Percentiles rank a stretch among this genome's conserved stretches.
These are phyloP conservation scores for Mustela nigripes DNA, from an alignment of 2,113 vertebrate species.

Conservation along the genomic window DNA sequence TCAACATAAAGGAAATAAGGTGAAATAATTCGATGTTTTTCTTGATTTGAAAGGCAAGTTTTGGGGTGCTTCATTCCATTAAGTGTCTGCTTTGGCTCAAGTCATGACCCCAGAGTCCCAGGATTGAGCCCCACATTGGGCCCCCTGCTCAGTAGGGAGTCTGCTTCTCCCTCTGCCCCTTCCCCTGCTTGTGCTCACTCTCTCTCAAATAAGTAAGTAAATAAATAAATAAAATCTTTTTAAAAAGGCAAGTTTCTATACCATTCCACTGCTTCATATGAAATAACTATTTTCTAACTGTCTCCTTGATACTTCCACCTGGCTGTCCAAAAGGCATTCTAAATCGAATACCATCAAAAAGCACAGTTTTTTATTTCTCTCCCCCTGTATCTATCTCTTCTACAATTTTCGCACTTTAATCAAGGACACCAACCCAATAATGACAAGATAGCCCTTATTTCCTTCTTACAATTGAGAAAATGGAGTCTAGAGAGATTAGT, in stretches of 20 bases:
- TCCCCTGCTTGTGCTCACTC: not conserved
- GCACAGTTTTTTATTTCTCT: not conserved
- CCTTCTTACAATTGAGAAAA: not conserved
- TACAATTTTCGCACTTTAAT: not conserved
- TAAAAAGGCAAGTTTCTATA: not conserved
- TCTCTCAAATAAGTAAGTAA: no score
- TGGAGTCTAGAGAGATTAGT: not conserved
- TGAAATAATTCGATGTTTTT: constrained; percentile 27
- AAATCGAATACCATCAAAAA: constrained; percentile 8
- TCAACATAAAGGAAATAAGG: constrained; percentile 60
- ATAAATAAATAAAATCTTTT: not conserved
- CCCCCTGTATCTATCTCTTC: not conserved
- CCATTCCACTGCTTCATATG: not conserved
- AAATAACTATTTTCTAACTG: constrained; percentile 34
- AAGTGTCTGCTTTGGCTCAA: not conserved
- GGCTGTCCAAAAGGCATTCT: not conserved
- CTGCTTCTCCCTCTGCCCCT: not conserved
- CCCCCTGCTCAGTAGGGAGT: not conserved
- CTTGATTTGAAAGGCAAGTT: constrained; percentile 39
- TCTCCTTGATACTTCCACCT: constrained; percentile 48
- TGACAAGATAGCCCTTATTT: not conserved
- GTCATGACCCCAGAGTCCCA: not conserved
- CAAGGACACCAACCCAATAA: not conserved
- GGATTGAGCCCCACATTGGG: not conserved
- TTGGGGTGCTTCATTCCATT: not conserved